Percentiles rank a stretch among this genome's conserved stretches.
phyloP scores from a whole-genome alignment of 2,797 vertebrate genomes.

The Lophius americanus region DNA sequence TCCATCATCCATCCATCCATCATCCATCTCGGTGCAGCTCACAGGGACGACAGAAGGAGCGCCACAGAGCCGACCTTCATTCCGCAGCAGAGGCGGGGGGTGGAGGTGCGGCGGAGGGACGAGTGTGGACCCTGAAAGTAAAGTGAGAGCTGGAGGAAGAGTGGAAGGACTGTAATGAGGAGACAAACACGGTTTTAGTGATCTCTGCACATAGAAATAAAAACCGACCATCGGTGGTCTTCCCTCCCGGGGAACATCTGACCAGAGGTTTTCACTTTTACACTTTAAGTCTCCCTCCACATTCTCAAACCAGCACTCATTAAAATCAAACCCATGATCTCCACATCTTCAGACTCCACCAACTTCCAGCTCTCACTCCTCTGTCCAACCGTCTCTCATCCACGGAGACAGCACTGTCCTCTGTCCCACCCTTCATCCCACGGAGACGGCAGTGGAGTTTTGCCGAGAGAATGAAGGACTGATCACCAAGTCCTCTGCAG shows the following conservation, averaged over 20 bases:
- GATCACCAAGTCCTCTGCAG: constrained; percentile 24
- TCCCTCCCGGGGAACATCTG: too few species aligned
- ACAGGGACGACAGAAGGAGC: background rate
- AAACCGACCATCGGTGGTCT: background rate
- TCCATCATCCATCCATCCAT: too few species aligned
- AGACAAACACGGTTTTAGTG: background rate
- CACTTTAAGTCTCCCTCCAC: background rate
- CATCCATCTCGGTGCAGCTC: constrained; percentile 3
- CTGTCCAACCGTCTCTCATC: background rate
- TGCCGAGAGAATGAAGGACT: constrained; percentile 53
- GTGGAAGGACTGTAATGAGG: background rate
- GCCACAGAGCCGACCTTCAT: background rate
- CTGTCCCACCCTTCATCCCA: background rate
- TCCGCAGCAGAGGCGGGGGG: background rate
- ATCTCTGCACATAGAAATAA: too few species aligned
- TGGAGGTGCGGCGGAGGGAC: background rate
- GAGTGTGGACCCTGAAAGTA: constrained; percentile 51
- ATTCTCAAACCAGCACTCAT: background rate
- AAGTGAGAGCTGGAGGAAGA: constrained; percentile 9
- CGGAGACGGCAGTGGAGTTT: background rate
- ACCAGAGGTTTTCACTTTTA: background rate
- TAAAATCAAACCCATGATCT: background rate
- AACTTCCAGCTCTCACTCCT: constrained; percentile 7
- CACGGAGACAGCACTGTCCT: too few species aligned
- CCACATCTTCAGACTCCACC: background rate